Evolutionary conservation across 1,140 invertebrate species (phyloP).

Genomic region (Parasteatoda tepidariorum): DNA sequence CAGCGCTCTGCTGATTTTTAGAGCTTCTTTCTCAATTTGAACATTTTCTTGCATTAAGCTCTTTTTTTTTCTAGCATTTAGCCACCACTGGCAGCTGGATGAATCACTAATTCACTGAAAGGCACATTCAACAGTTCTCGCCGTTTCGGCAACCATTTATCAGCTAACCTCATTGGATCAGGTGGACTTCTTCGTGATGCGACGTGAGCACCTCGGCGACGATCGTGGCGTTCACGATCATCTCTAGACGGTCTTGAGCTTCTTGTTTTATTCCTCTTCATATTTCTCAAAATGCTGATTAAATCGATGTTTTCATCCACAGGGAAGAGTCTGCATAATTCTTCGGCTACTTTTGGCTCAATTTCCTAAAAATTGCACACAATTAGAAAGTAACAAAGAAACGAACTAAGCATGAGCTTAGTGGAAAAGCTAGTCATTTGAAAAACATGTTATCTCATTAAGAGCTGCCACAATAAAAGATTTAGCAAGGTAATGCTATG

Average conservation of each 20-base stretch:
- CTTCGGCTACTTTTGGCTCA: slow-evolving; percentile 92
- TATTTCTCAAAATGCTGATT: slow-evolving; percentile 87
- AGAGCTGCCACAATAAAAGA: too few species aligned
- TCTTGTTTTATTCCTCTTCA: slow-evolving; percentile 66
- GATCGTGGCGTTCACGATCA: slow-evolving; percentile 34
- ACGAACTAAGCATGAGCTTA: too few species aligned
- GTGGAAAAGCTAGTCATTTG: too few species aligned
- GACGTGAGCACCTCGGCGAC: slow-evolving; percentile 24
- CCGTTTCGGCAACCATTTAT: background rate
- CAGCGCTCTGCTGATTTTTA: background rate
- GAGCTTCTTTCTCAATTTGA: background rate
- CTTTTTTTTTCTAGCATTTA: slow-evolving; percentile 14
- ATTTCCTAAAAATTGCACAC: slow-evolving; percentile 78
- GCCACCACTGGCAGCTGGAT: slow-evolving; percentile 9
- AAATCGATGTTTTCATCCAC: slow-evolving; percentile 94
- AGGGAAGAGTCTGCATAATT: slow-evolving; percentile 93
- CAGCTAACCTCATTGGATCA: slow-evolving; percentile 61
- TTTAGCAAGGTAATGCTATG: too few species aligned
- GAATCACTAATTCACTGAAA: background rate
- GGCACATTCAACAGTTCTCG: slow-evolving; percentile 42
- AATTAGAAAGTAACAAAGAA: background rate
- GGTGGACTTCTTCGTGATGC: slow-evolving; percentile 56
- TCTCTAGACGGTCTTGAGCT: slow-evolving; percentile 31
- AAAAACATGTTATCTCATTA: too few species aligned
- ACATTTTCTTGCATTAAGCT: background rate